These are phyloP conservation scores for Lordiphosa stackelbergi DNA, from an alignment of 1,140 invertebrate species.

Conservation along the genomic window DNA sequence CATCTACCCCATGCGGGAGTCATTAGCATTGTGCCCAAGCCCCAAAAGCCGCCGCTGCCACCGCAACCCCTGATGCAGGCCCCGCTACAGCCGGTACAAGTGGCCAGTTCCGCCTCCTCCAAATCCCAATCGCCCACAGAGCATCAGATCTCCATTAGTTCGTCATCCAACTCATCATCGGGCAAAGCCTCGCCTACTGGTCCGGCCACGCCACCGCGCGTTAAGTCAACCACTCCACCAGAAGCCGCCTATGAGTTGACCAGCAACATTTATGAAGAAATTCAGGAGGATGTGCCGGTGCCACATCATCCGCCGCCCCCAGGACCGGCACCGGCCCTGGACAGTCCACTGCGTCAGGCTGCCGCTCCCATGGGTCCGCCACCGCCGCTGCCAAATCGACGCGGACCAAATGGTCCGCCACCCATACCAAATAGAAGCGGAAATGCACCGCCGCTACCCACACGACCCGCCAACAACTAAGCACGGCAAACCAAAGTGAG, in stretches of 20 bases:
- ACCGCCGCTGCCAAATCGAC: conserved; percentile 83
- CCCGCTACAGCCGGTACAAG: conserved; percentile 78
- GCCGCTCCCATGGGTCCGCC: conserved; percentile 76
- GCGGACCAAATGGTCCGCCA: conserved; percentile 74
- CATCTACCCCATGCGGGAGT: conserved; percentile 74
- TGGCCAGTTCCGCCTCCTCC: conserved; percentile 69
- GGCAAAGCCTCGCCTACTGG: conserved; percentile 58
- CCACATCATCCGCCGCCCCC: conserved; percentile 63
- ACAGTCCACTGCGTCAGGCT: conserved; percentile 51
- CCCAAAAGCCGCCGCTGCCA: conserved; percentile 77
- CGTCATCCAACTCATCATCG: conserved; percentile 54
- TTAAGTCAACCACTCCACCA: conserved; percentile 61
- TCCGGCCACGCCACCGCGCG: conserved; percentile 64
- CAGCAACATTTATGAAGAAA: conserved; percentile 69
- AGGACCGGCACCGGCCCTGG: conserved; percentile 31
- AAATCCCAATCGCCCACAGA: conserved; percentile 70
- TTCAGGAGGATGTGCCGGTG: conserved; percentile 63
- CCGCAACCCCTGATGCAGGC: conserved; percentile 79
- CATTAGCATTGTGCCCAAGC: conserved; percentile 69
- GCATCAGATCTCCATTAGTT: conserved; percentile 36
- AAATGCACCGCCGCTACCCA: conserved; percentile 68
- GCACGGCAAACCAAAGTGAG: conserved; percentile 24
- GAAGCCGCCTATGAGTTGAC: conserved; percentile 54
- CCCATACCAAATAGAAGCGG: conserved; percentile 81
- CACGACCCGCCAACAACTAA: conserved; percentile 67